Percentiles rank a stretch among this genome's conserved stretches.
These are phyloP conservation scores for Echiichthys vipera DNA, from an alignment of 2,797 vertebrate genomes.

Conservation along the genomic window DNA sequence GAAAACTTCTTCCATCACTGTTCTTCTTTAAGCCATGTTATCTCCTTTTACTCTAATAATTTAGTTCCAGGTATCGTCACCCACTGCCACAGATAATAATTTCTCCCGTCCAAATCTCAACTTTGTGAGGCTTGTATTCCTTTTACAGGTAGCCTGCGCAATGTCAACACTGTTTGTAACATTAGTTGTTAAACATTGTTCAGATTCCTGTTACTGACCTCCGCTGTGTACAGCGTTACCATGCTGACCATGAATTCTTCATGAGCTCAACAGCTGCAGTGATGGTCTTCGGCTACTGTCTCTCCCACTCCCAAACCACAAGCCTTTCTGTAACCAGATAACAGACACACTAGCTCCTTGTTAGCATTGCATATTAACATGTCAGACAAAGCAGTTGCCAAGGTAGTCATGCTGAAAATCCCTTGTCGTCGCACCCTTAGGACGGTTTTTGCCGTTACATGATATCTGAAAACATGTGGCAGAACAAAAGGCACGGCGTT, in stretches of 20 bases:
- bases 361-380: conserved; percentile 46
- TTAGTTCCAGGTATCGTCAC: background rate
- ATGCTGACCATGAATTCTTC: conserved; percentile 80
- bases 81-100: background rate
- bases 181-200: conserved; percentile 76
- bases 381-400: conserved; percentile 26
- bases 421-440: conserved; percentile 26
- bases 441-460: conserved; percentile 11
- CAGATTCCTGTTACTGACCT: conserved; percentile 70
- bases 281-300: conserved; percentile 34
- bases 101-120: conserved; percentile 1
- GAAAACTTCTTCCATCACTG: background rate
- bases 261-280: conserved; percentile 72
- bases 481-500: background rate
- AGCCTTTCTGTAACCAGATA: conserved; percentile 62
- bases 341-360: conserved; percentile 40
- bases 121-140: background rate
- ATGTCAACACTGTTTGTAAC: conserved; percentile 53
- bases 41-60: background rate
- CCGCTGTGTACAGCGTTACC: conserved; percentile 70
- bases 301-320: conserved; percentile 16
- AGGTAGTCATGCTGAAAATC: conserved; percentile 60
- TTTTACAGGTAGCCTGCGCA: conserved; percentile 22
- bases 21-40: background rate
- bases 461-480: conserved; percentile 6